phyloP scores from a whole-genome alignment of 2,888 invertebrate species.

The Patella depressa region DNA sequence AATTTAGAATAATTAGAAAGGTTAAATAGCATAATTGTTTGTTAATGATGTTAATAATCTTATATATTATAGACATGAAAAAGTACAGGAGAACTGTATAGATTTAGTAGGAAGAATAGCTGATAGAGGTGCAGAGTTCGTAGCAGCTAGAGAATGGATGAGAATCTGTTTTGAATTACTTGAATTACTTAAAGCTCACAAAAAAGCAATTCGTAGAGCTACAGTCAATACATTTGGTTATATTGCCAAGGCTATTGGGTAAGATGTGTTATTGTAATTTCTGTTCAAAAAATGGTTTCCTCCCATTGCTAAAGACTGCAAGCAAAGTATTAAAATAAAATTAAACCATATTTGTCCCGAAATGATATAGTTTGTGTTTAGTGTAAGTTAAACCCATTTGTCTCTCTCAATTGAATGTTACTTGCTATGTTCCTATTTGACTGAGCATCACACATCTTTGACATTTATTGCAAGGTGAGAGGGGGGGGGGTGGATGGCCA shows the following conservation, averaged over 20 bases:
- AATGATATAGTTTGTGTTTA: no score
- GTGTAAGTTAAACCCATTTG: no score
- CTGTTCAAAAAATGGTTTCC: no score
- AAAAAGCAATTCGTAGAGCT: slow-evolving; percentile 97
- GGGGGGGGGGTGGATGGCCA: no score
- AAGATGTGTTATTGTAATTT: slow-evolving; percentile 47
- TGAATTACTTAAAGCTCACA: slow-evolving; percentile 97
- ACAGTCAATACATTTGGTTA: slow-evolving; percentile 99
- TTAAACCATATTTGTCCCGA: no score
- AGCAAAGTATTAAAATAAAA: no score
- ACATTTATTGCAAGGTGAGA: no score
- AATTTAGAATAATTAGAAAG: not conserved
- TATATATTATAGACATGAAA: slow-evolving; percentile 73
- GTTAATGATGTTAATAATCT: not conserved
- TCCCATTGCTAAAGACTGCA: no score
- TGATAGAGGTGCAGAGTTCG: slow-evolving; percentile 98
- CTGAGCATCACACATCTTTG: no score
- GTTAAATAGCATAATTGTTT: not conserved
- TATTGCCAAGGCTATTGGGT: slow-evolving; percentile 98
- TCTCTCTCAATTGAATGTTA: no score
- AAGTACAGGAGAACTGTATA: slow-evolving; percentile 99
- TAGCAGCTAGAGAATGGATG: slow-evolving; percentile 99
- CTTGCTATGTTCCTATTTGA: no score
- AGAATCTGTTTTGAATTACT: slow-evolving; percentile 98
- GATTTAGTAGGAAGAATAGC: slow-evolving; percentile 99